Conservation (phyloP, 2,113 vertebrate genomes). For the Lophochroa leadbeateri region DNA sequence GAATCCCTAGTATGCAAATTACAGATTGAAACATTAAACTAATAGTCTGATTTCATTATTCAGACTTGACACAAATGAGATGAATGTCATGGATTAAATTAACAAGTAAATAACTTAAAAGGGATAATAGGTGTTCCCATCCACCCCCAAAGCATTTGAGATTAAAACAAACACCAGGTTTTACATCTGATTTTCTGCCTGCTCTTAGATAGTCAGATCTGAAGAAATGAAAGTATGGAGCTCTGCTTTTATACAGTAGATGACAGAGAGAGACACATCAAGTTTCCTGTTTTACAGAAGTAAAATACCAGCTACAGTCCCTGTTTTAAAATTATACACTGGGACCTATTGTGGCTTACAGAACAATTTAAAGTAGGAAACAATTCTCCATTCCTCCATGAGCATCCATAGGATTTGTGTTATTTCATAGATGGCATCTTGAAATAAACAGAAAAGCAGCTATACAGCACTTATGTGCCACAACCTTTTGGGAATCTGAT, state of each 20-base stretch:
- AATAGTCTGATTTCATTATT: conserved; percentile 30
- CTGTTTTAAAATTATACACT: neutral
- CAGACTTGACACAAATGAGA: conserved; percentile 17
- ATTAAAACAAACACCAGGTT: neutral
- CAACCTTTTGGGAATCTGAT: neutral
- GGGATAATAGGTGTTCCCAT: conserved; percentile 13
- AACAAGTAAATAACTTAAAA: conserved; percentile 40
- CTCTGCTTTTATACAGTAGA: neutral
- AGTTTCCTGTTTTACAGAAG: neutral
- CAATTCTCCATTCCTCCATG: neutral
- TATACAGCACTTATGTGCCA: neutral
- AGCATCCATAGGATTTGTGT: neutral
- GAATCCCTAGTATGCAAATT: neutral
- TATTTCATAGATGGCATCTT: neutral
- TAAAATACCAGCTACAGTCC: neutral
- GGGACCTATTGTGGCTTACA: neutral
- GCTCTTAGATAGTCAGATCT: neutral
- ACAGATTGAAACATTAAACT: conserved; percentile 19
- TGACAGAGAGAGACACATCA: neutral
- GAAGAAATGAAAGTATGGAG: neutral
- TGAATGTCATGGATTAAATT: conserved; percentile 22
- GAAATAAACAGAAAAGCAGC: neutral
- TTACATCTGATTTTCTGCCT: neutral
- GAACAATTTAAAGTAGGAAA: neutral
- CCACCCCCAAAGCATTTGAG: neutral